These are phyloP conservation scores for Amazona ochrocephala DNA, from an alignment of 2,797 vertebrate species.

Conservation along the genomic window DNA sequence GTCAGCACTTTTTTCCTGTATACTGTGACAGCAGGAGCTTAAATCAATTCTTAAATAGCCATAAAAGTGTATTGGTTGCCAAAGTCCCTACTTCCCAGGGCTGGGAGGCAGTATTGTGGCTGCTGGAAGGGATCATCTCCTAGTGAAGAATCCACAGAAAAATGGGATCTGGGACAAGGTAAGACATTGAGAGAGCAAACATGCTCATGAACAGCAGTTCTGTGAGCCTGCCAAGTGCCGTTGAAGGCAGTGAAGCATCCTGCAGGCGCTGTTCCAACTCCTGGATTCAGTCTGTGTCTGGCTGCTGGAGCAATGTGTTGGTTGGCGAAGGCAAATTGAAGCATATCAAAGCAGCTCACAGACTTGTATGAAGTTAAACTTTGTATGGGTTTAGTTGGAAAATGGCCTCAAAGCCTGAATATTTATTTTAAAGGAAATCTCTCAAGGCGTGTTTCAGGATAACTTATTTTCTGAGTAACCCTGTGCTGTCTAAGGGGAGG, in stretches of 20 bases:
- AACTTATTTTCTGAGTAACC: not conserved
- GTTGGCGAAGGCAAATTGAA: not conserved
- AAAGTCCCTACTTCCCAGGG: not conserved
- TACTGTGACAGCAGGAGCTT: not conserved
- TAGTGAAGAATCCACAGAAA: not conserved
- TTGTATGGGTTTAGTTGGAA: not conserved
- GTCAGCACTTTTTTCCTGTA: not conserved
- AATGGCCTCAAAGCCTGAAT: not conserved
- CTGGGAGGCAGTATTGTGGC: not conserved
- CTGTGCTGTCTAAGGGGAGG: accelerated
- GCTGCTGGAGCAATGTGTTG: not conserved
- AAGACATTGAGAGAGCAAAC: not conserved
- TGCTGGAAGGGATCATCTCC: not conserved
- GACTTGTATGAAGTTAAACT: not conserved
- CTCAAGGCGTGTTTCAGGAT: accelerated
- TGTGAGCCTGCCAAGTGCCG: not conserved
- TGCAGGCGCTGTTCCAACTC: not conserved
- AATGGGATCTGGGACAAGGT: not conserved
- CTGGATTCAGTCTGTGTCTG: not conserved
- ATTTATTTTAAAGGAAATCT: not conserved
- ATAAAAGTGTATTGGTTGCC: not conserved
- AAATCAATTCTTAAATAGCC: not conserved
- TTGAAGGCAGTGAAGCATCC: not conserved
- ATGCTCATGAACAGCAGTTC: not conserved
- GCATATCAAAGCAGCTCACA: not conserved